Evolutionary conservation across 2,888 invertebrate species (phyloP).

Genomic region (Ariolimax columbianus): DNA sequence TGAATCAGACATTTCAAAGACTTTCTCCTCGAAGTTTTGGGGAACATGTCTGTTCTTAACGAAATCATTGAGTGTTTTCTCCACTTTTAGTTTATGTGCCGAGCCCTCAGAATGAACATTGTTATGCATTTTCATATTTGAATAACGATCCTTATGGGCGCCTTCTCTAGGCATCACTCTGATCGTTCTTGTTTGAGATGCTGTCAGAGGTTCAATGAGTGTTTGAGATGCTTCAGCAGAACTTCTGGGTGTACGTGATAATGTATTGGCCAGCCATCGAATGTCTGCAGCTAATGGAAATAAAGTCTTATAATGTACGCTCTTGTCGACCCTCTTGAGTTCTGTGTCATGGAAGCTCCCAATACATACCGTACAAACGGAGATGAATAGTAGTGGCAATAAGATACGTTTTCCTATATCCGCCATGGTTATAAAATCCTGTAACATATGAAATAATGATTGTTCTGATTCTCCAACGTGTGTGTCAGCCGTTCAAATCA

Average conservation of each 20-base stretch:
- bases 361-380: conserved; percentile 1
- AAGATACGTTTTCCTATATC: background rate
- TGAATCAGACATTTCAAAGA: background rate
- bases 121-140: background rate
- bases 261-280: background rate
- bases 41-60: no score
- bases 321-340: background rate
- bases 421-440: background rate
- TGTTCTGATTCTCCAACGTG: background rate
- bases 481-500: background rate
- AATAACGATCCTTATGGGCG: background rate
- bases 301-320: background rate
- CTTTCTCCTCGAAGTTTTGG: background rate
- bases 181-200: background rate
- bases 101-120: background rate
- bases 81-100: background rate
- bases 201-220: background rate
- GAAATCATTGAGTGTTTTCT: background rate
- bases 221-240: background rate
- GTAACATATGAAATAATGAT: background rate
- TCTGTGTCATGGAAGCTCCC: background rate
- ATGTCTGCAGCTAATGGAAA: background rate
- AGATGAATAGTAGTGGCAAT: background rate
- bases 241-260: background rate
- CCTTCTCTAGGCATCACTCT: background rate